Evolutionary conservation across 2,888 invertebrate genomes (phyloP), one percentile per base, ranked within the genome.

Genomic region (Orthonychiurus folsomi): DNA sequence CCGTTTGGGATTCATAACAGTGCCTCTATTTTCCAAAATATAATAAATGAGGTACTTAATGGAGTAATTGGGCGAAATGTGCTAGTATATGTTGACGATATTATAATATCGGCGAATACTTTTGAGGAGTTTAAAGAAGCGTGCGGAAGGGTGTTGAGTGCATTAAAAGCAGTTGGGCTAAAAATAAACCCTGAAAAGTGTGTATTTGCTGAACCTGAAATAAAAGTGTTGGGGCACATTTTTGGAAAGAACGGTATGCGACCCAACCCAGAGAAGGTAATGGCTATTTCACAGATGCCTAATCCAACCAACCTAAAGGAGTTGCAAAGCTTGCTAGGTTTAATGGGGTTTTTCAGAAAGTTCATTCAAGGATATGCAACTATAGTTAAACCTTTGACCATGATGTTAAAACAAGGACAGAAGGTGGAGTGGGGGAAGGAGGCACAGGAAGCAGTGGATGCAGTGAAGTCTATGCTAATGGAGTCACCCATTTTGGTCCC

Each of bases 1-100:
- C 60, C 53, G 1, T 60, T 60, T 60, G 60, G 60, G 25, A 25
- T 60, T 24, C 18, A 24, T 12, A 60, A 60, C 50, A 24, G 50
- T 3, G 3, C 50, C 5, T 9, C 25, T 5, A 53, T 60, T 52
- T 60, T 52, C 53, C 60, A 60, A 52, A 24, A 50, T 25, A 20
- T 26, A 1, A 20, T 60, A 24, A 12, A 60, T 23, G 25, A 60
- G 9, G 26, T n/a, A 1, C 24, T 60, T 24, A 3, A 18, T 20
- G 52, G 20, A 9, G 20, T 60, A 5, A 15, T 60, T 5, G 37
- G 15, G 5, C 5, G 15, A 9, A 37, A 37, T 37, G 37, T 37
- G 5, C 5, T 37, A 9, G 37, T 37, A 15, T 37, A 37, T 15
- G 15, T 37, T 37, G 37, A 37, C 15, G 37, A 37, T 15, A 37